Base-by-base conservation (phyloP, 2,113 vertebrate species). In the Odobenus rosmarus region DNA sequence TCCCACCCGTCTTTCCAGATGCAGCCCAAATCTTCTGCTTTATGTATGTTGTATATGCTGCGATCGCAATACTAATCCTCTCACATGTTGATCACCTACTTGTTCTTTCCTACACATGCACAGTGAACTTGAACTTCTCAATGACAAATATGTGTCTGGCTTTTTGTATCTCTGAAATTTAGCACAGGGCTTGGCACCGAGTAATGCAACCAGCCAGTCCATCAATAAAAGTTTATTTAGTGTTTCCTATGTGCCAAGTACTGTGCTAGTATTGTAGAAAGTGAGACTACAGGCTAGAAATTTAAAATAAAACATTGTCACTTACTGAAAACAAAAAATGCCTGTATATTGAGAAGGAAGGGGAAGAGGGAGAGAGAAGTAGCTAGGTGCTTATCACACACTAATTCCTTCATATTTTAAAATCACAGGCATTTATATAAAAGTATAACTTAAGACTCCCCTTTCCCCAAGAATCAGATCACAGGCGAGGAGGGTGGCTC, bases 121-220 rank as follows among this genome's bases (percentile, higher is more conserved):
- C 7, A n/a, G 15, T 80, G 26, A 89, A 46, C 24, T 14, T 83
- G 57, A 85, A 26, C 42, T 82, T 74, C 61, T 91, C 26, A 59
- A 36, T 49, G 23, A 59, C 53, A 86, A 31, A 57, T 64, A 64
- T 88, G 49, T 79, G 19, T 57, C 88, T 36, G 28, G 10, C 5
- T 69, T 90, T 95, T 82, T 83, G 18, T 72, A 9, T 64, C 21
- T 49, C 69, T 88, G 76, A 72, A 82, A 88, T 90, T 90, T 72
- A 90, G 36, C 53, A 71, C 5, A 57, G 19, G 53, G 24, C 39
- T 49, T 72, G 69, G 57, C 64, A 49, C 62, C 1, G 81, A 67
- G 55, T 57, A 72, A 91, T 72, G n/a, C n/a, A 93, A 14, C 55
- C 23, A 84, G 31, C 64, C 33, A 90, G 10, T n/a, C 26, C 67